A percentile compares a stretch with the other conserved stretches of the same genome.
Conservation (phyloP, 2,797 vertebrate genomes). For the Ispidina lecontei region DNA sequence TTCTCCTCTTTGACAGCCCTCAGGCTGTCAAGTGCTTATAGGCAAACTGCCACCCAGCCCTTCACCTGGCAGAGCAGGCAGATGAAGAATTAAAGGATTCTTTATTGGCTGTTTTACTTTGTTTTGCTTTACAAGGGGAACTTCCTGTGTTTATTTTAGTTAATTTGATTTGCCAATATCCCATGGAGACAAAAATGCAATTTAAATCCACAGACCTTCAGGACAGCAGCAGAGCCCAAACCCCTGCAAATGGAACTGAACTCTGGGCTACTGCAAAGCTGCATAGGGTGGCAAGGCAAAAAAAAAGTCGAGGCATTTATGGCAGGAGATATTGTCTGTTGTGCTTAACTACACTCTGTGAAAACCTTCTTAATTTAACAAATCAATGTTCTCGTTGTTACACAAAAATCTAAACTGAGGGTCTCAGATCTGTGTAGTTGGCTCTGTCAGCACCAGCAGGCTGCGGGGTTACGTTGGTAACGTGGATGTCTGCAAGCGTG, state of each 20-base stretch:
- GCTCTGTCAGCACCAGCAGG: neutral
- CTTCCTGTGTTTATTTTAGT: neutral
- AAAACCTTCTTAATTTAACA: neutral
- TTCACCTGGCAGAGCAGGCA: neutral
- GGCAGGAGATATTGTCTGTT: neutral
- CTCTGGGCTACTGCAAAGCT: neutral
- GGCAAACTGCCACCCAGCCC: neutral
- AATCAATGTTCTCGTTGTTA: neutral
- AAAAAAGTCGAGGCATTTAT: neutral
- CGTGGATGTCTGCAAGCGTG: accelerated
- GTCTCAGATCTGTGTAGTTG: neutral
- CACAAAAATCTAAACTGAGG: neutral
- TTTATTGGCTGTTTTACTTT: neutral
- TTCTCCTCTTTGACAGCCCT: neutral
- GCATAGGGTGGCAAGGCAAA: neutral
- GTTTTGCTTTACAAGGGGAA: neutral
- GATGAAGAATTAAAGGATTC: neutral
- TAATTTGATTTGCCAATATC: neutral
- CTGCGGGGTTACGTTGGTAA: too few species aligned
- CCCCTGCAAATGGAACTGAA: neutral
- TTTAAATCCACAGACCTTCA: neutral
- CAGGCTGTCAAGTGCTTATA: neutral
- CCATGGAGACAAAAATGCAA: neutral
- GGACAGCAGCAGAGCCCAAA: neutral
- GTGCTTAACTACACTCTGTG: neutral